Conservation (phyloP, 2,797 vertebrate species). For the Phylloscopus collybita region DNA sequence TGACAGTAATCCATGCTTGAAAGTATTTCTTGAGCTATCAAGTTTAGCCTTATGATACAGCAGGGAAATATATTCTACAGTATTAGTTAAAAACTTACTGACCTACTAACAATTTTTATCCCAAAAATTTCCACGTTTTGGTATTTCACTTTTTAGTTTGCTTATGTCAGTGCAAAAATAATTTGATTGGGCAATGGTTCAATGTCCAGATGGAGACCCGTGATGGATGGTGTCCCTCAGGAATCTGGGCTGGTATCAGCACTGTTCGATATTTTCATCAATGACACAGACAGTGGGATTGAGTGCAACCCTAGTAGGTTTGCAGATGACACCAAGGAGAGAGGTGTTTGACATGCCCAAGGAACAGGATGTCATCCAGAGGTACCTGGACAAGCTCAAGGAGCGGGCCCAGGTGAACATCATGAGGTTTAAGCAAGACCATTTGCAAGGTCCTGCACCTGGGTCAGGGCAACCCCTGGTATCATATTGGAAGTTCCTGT, state of each 20-base stretch:
- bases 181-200: not conserved
- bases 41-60: not conserved
- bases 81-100: not conserved
- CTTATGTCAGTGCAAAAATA: not conserved
- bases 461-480: fast-evolving
- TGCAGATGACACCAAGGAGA: not conserved
- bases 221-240: not conserved
- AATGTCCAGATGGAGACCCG: not conserved
- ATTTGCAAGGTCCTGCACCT: no score
- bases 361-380: not conserved
- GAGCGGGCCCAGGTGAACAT: not conserved
- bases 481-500: no score
- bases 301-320: not conserved
- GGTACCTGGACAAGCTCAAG: not conserved
- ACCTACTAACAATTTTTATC: not conserved
- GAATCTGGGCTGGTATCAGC: not conserved
- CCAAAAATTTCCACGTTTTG: not conserved
- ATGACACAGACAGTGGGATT: not conserved
- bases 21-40: not conserved
- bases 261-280: not conserved
- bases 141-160: not conserved
- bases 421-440: not conserved
- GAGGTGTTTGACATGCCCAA: fast-evolving
- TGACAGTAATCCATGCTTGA: not conserved
- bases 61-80: not conserved